phyloP scores from a whole-genome alignment of 2,113 vertebrate species.

The Calypte anna region DNA sequence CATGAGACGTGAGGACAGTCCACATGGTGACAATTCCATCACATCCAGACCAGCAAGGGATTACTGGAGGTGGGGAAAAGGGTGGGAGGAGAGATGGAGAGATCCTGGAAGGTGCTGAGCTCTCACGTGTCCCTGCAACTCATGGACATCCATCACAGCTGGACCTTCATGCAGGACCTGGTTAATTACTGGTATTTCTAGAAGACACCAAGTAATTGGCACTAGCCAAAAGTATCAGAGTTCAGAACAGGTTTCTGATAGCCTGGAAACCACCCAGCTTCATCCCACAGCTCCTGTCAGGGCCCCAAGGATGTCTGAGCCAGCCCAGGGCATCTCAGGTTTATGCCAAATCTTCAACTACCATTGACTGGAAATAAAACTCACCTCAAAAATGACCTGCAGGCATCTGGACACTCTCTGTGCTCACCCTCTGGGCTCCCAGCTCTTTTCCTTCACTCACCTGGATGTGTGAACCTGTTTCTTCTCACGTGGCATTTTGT shows the following conservation, averaged over 20 bases:
- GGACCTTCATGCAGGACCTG: not conserved
- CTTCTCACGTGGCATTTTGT: rapidly evolving
- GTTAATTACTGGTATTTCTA: not conserved
- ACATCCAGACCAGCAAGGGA: not conserved
- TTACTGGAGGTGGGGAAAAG: not conserved
- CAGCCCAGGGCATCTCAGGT: not conserved
- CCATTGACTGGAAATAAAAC: not conserved
- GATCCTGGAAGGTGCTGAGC: not conserved
- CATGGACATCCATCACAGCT: not conserved
- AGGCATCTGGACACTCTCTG: rapidly evolving
- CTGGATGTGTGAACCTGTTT: rapidly evolving
- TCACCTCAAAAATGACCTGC: not conserved
- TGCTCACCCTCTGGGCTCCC: not conserved
- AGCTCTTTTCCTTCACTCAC: not conserved
- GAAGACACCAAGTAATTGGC: not conserved
- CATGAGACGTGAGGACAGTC: not conserved
- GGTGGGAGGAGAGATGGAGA: not conserved
- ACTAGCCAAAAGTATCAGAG: not conserved
- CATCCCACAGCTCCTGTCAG: not conserved
- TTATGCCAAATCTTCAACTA: not conserved
- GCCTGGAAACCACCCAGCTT: not conserved
- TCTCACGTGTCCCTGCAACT: not conserved
- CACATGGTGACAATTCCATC: not conserved
- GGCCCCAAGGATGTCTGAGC: rapidly evolving
- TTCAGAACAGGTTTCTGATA: rapidly evolving